Conservation (phyloP, 1,140 invertebrate genomes). For the Nephotettix cincticeps region DNA sequence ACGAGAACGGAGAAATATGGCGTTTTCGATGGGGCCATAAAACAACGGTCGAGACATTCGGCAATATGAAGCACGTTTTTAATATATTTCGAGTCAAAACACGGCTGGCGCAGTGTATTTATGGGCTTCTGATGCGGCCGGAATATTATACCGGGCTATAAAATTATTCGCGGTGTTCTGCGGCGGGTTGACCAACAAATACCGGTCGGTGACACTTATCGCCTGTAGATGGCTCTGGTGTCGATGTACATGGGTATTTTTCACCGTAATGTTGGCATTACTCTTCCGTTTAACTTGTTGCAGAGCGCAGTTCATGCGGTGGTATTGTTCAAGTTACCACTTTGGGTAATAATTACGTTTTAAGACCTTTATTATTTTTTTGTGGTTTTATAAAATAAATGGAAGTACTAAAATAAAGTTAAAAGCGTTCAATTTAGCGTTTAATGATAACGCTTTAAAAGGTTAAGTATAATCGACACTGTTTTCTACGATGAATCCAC, state of each 20-base stretch:
- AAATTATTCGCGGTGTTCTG: background rate
- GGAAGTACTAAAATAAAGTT: too few relatives aligned
- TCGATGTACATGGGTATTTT: background rate
- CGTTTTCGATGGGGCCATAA: slow-evolving; percentile 1
- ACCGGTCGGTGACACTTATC: background rate
- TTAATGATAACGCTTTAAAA: too few relatives aligned
- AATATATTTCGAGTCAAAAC: slow-evolving; percentile 23
- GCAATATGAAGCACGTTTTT: slow-evolving; percentile 19
- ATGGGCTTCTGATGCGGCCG: slow-evolving; percentile 19
- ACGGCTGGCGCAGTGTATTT: slow-evolving; percentile 1
- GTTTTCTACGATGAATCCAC: too few relatives aligned
- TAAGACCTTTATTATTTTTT: too few relatives aligned
- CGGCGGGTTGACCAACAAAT: background rate
- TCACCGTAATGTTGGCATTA: slow-evolving; percentile 12
- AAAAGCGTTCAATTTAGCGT: too few relatives aligned
- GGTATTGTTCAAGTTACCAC: too few relatives aligned
- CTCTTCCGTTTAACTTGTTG: background rate
- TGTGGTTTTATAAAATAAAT: too few relatives aligned
- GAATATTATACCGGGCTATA: slow-evolving; percentile 4
- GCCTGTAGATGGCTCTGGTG: background rate
- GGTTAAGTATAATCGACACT: too few relatives aligned
- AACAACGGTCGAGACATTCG: background rate
- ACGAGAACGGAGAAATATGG: background rate
- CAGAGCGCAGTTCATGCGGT: too few relatives aligned
- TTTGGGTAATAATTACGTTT: too few relatives aligned